These are phyloP conservation scores for Rhinolophus ferrumequinum DNA, from an alignment of 2,113 vertebrate genomes.

Conservation along the genomic window DNA sequence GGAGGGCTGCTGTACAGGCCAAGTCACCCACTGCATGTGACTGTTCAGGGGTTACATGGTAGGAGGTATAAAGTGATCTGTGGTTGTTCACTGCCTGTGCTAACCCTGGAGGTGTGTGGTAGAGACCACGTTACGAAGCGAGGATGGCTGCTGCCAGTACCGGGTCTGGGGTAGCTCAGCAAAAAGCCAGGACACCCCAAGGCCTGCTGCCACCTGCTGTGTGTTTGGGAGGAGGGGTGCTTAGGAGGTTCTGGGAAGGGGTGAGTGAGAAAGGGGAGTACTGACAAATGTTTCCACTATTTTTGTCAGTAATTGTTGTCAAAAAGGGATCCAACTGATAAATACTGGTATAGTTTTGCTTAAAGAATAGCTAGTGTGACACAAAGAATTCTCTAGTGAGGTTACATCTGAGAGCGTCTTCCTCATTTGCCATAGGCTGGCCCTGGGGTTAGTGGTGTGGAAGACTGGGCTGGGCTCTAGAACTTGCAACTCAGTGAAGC, in stretches of 20 bases:
- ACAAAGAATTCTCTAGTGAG: neutral
- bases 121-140: too few species aligned
- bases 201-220: too few species aligned
- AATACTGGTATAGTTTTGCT: neutral
- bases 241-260: neutral
- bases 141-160: too few species aligned
- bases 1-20: too few species aligned
- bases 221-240: neutral
- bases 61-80: too few species aligned
- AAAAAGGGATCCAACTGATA: neutral
- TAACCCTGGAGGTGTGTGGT: too few species aligned
- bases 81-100: too few species aligned
- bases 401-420: neutral
- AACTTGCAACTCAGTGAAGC: neutral
- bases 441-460: neutral
- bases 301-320: constrained; percentile 2
- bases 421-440: neutral
- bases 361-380: neutral
- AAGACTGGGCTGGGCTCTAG: neutral
- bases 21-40: too few species aligned
- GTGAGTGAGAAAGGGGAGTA: neutral
- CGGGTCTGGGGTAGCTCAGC: too few species aligned
- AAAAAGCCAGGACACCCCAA: too few species aligned
- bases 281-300: constrained; percentile 5
- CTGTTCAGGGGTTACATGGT: too few species aligned